Evolutionary conservation across 2,797 vertebrate genomes (phyloP).

Genomic region (Eulemur albifrons): DNA sequence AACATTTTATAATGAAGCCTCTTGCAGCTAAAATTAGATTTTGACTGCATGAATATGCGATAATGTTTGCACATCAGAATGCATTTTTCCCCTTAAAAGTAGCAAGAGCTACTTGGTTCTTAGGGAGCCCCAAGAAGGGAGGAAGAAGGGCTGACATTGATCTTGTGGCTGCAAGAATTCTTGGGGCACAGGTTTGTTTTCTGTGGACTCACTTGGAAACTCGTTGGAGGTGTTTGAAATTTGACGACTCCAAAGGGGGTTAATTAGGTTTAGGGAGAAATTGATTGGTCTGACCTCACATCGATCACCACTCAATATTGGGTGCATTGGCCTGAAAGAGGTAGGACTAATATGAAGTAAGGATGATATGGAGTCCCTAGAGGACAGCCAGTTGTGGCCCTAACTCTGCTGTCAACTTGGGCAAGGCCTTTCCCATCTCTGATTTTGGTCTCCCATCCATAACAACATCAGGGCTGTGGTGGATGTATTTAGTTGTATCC

Average conservation of each 20-base stretch:
- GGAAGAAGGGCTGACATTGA: neutral
- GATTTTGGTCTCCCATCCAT: neutral
- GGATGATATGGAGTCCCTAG: neutral
- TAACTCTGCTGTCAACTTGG: neutral
- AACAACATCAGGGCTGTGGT: neutral
- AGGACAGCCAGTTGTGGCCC: neutral
- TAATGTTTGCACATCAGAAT: slow-evolving; percentile 63
- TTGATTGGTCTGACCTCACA: neutral
- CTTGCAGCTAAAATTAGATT: slow-evolving; percentile 78
- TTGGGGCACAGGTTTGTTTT: neutral
- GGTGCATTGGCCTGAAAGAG: neutral
- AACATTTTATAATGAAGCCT: slow-evolving; percentile 75
- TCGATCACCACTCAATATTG: neutral
- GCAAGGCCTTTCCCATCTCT: neutral
- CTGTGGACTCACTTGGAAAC: neutral
- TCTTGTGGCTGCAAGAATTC: neutral
- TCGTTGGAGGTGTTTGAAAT: neutral
- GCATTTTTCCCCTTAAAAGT: slow-evolving; percentile 52
- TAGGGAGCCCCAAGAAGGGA: neutral
- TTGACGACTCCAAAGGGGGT: neutral
- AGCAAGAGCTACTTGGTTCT: slow-evolving; percentile 34
- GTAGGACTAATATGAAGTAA: neutral
- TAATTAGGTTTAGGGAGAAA: neutral
- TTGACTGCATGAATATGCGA: slow-evolving; percentile 72
- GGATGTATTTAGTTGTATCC: neutral